Conservation (phyloP, 2,888 invertebrate species). For the Polyploca ridens region DNA sequence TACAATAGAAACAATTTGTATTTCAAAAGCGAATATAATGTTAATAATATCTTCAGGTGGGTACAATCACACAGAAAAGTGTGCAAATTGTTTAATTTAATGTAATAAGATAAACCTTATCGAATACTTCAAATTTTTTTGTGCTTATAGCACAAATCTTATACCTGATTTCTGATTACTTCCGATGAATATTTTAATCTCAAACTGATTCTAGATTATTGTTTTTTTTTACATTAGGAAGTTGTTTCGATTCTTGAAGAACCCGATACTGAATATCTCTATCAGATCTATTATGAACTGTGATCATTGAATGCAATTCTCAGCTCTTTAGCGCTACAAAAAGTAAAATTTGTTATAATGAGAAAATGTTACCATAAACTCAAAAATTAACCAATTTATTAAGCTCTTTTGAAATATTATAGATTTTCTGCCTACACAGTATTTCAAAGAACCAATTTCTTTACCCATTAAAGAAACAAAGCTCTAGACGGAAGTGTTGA, state of each 20-base stretch:
- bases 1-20: conserved; percentile 55
- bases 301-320: too few relatives aligned
- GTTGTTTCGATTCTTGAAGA: not conserved
- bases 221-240: not conserved
- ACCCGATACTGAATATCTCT: not conserved
- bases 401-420: not conserved
- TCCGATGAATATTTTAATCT: not conserved
- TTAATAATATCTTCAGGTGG: conserved; percentile 48
- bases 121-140: too few relatives aligned
- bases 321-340: too few relatives aligned
- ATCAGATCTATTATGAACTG: not conserved
- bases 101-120: too few relatives aligned
- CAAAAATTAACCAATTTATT: too few relatives aligned
- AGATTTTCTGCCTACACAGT: conserved; percentile 8
- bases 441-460: not conserved
- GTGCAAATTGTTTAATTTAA: not conserved
- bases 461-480: not conserved
- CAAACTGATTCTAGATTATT: not conserved
- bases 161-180: not conserved
- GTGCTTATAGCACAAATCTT: too few relatives aligned
- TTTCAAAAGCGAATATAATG: conserved; percentile 50
- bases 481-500: conserved; percentile 37
- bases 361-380: too few relatives aligned
- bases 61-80: conserved; percentile 35
- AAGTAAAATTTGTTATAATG: too few relatives aligned